Base-by-base conservation (phyloP, 2,888 invertebrate genomes). In the Iphiclides podalirius region DNA sequence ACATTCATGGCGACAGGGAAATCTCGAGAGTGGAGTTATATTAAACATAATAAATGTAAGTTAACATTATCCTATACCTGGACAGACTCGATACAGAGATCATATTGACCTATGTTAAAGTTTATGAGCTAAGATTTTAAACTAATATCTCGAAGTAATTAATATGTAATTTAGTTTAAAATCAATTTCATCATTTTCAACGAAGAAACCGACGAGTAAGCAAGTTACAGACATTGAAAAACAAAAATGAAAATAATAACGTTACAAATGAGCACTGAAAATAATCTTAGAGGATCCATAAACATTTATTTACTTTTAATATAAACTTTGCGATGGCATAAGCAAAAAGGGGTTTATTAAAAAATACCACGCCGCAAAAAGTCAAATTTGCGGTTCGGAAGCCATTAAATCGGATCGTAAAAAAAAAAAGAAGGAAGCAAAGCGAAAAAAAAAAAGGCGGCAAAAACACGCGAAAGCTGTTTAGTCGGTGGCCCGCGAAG, bases 401-500 rank as follows among this genome's bases (percentile, higher is more conserved):
- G 61, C 58, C 58, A 60, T 61, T 63, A 61, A 60, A 55, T 47
- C 52, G 61, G 57, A 63, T 53, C 48, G 52, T 50, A 49, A 45
- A 44, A 56, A 52, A 64, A 66, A 64, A 65, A 59, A 47, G 6
- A 11, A 11, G 12, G 12, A 31, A 12, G 31, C 2, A 31, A 6
- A 3, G 20, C 3, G 46, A 51, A 50, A 48, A 49, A 50, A 41
- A 59, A 59, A 63, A 56, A 55, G 36, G 31, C 41, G 44, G 42
- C 55, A 61, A 65, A 66, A 67, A 60, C 58, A 53, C 42, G 56
- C 55, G 54, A 69, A 66, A 66, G 67, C 63, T 66, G 65, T 68
- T 67, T 64, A 62, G 54, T 52, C 54, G 53, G 57, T 55, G 45
- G 47, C 52, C 52, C 28, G 40, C 50, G 37, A 28, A 47, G 50